Base-by-base conservation (phyloP, 2,888 invertebrate genomes). In the Cheiracanthium punctorium region DNA sequence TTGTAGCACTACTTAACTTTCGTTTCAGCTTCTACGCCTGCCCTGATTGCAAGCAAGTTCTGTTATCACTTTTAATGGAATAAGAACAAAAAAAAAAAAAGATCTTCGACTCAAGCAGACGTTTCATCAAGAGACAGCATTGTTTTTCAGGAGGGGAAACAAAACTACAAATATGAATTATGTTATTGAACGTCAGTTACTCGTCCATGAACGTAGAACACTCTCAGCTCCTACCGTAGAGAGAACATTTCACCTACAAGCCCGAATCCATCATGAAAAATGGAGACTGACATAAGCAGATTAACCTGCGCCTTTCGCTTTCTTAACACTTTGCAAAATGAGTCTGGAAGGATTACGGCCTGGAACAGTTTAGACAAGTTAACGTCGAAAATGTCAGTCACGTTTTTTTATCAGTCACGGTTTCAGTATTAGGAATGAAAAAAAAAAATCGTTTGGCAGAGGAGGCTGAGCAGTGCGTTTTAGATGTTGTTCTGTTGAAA, bases 251-350 rank as follows among this genome's bases (percentile, higher is more conserved):
- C 24, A 24, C 5, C 2, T 58, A 17, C 4, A 58, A 7, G 17
- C 2, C 58, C 12, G 17, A 58, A 58, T 58, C 24, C 58, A 24
- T 58, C 24, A 58, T 24, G 4, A 12, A 58, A 58, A 24, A 58
- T 24, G 58, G 12, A 58, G 24, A 58, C 24, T 58, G 58, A 58
- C 58, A 58, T 58, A 58, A 58, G 58, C 20, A 58, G 58, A 58
- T 58, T 58, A 58, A 58, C 58, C 58, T 24, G 17, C 24, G 58
- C 20, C 58, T 58, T 24, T 58, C 24, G 5, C 58, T 24, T 24
- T 24, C 58, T 58, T 17, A 58, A 58, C 20, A 58, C 24, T 24
- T 37, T 17, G 4, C 24, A 24, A 24, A 58, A 58, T 24, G 58
- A 58, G 4, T 58, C 24, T n/a, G 24, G 10, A 58, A 58, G 12